Percentiles rank a stretch among this genome's conserved stretches.
These are phyloP conservation scores for Leptura quadrifasciata DNA, from an alignment of 2,888 invertebrate genomes.

Conservation along the genomic window DNA sequence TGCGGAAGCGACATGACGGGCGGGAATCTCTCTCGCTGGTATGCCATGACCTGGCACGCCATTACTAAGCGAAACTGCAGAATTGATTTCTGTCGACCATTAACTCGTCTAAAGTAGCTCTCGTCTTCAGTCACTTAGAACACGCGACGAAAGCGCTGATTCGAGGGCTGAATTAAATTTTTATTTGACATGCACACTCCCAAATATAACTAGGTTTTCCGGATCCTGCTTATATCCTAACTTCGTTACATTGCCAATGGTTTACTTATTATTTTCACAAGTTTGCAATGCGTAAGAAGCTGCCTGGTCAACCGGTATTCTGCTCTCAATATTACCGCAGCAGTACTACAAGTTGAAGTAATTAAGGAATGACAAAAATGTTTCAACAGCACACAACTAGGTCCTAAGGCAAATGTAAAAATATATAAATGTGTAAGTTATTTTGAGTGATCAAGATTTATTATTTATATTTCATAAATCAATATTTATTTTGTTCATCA, in stretches of 20 bases:
- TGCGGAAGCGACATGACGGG: slow-evolving; percentile 33
- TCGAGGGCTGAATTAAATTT: slow-evolving; percentile 33
- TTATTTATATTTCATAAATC: too few species aligned
- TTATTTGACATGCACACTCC: slow-evolving; percentile 31
- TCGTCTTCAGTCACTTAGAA: slow-evolving; percentile 66
- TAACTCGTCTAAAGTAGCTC: slow-evolving; percentile 69
- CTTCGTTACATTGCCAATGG: background rate
- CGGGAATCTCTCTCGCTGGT: slow-evolving; percentile 36
- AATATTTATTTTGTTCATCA: too few species aligned
- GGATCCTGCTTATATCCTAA: background rate
- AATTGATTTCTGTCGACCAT: slow-evolving; percentile 70
- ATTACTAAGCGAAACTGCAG: slow-evolving; percentile 64
- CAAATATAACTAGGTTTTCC: slow-evolving; percentile 18
- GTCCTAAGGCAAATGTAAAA: too few species aligned
- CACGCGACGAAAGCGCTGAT: slow-evolving; percentile 62
- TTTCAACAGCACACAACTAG: too few species aligned
- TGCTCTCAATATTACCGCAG: background rate
- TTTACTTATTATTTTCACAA: background rate
- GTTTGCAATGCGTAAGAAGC: background rate
- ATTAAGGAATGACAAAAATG: too few species aligned
- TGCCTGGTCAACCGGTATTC: background rate
- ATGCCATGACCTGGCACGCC: slow-evolving; percentile 65
- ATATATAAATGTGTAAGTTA: too few species aligned
- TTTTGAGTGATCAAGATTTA: too few species aligned
- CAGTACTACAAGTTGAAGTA: too few species aligned